phyloP scores from a whole-genome alignment of 2,888 invertebrate genomes.

The Plemyria rubiginata region DNA sequence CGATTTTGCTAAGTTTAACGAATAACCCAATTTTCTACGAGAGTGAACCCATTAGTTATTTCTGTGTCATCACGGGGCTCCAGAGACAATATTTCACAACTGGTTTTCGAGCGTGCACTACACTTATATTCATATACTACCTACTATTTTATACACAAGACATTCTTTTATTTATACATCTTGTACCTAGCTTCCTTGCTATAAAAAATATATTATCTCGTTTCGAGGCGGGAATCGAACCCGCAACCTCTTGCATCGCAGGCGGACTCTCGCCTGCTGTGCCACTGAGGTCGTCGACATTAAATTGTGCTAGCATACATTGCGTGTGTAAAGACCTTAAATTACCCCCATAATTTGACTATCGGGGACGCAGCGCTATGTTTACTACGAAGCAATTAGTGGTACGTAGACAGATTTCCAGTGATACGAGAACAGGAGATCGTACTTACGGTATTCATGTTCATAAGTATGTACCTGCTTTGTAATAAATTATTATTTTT shows the following conservation, averaged over 20 bases:
- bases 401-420: constrained; percentile 33
- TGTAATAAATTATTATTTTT: background rate
- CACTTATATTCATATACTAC: too few relatives aligned
- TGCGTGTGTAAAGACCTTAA: constrained; percentile 21
- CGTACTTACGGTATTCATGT: constrained; percentile 10
- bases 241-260: too few relatives aligned
- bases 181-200: too few relatives aligned
- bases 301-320: background rate
- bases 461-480: background rate
- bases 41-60: constrained; percentile 49
- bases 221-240: too few relatives aligned
- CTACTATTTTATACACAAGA: too few relatives aligned
- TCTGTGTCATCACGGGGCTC: constrained; percentile 43
- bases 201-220: too few relatives aligned
- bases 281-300: too few relatives aligned
- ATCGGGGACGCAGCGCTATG: constrained; percentile 31
- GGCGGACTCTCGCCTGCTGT: too few relatives aligned
- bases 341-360: constrained; percentile 32
- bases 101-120: constrained; percentile 1
- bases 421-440: constrained; percentile 21
- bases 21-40: constrained; percentile 49
- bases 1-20: constrained; percentile 38
- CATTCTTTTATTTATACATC: too few relatives aligned
- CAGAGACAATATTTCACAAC: constrained; percentile 31
- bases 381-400: constrained; percentile 35